Evolutionary conservation across 2,113 vertebrate genomes (phyloP), one percentile per base, ranked within the genome.

Genomic region (Canis aureus): DNA sequence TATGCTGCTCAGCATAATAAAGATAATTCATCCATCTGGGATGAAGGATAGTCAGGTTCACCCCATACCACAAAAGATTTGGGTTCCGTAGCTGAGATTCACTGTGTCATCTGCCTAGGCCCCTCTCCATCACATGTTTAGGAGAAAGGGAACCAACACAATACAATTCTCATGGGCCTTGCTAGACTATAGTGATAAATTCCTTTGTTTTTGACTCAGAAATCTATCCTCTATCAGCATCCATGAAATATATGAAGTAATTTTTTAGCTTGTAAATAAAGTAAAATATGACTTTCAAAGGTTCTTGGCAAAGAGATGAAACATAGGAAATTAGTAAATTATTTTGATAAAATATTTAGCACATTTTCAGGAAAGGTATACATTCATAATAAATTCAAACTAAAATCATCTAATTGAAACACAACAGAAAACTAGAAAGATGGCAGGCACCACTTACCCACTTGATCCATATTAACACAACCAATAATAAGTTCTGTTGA

Each of bases 381-480:
- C 15, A 38, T 80, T 91, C 73, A 71, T 67, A 91, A 86, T 51
- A 91, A 69, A 91, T 86, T 29, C 38, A 87, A 94, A 81, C 7
- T 1, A 12, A 71, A 91, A 12, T 71, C 82, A 95, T 32, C 62
- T 86, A 23, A 86, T 1, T 49, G 73, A 60, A 60, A 86, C 22
- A 67, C 51, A 62, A 83, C 60, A 84, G 25, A 55, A 92, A 91
- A 53, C 9, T 19, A 17, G 29, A 79, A 91, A 57, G 16, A 7
- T n/a, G 7, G 13, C 25, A 60, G 35, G 17, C 13, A 60, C 11
- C 12, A 20, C 43, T n/a, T 83, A 73, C 23, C 8, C 67, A 64
- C 23, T 19, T 62, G 27, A 17, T 67, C 9, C 35, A 51, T 11
- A 43, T 49, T 69, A 29, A 25, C 5, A 20, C 8, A 35, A 29